A percentile compares a stretch with the other conserved stretches of the same genome.
phyloP scores from a whole-genome alignment of 1,140 invertebrate species.

The Chymomyza costata region DNA sequence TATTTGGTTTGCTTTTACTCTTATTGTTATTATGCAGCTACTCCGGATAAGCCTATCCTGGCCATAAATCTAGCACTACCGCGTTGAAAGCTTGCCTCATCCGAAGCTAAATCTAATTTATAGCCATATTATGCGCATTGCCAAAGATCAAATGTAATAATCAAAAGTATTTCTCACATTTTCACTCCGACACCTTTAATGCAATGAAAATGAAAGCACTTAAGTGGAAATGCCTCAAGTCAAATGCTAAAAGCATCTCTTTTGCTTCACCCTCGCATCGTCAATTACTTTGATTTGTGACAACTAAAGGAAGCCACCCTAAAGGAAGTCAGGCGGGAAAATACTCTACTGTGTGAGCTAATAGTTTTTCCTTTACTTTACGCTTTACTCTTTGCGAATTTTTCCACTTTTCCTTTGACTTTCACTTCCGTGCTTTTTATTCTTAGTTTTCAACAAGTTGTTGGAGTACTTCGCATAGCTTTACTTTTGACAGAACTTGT shows the following conservation, averaged over 20 bases:
- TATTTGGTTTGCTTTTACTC: too few species aligned
- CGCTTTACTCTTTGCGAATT: conserved; percentile 21
- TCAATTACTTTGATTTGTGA: conserved; percentile 17
- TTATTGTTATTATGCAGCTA: conserved; percentile 2
- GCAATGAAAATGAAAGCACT: conserved; percentile 51
- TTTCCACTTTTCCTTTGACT: conserved; percentile 59
- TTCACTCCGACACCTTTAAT: conserved; percentile 56
- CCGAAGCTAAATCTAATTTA: conserved; percentile 61
- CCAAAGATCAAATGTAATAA: conserved; percentile 65
- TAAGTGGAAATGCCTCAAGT: conserved; percentile 68
- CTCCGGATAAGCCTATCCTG: conserved; percentile 9
- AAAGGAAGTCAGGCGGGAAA: conserved; percentile 27
- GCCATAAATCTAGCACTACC: conserved; percentile 14
- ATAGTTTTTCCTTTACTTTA: conserved; percentile 51
- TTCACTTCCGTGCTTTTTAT: conserved; percentile 46
- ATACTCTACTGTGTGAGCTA: conserved; percentile 29
- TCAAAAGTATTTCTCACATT: conserved; percentile 60
- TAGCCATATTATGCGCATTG: conserved; percentile 59
- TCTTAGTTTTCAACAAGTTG: conserved; percentile 54
- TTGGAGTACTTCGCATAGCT: too few species aligned
- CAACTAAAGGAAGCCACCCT: conserved; percentile 30
- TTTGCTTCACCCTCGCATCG: conserved; percentile 1
- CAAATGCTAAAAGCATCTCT: conserved; percentile 58
- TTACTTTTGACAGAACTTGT: too few species aligned
- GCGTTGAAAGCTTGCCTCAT: not conserved